A percentile compares a stretch with the other conserved stretches of the same genome.
Conservation (phyloP, 2,113 vertebrate genomes). For the Urocynchramus pylzowi region DNA sequence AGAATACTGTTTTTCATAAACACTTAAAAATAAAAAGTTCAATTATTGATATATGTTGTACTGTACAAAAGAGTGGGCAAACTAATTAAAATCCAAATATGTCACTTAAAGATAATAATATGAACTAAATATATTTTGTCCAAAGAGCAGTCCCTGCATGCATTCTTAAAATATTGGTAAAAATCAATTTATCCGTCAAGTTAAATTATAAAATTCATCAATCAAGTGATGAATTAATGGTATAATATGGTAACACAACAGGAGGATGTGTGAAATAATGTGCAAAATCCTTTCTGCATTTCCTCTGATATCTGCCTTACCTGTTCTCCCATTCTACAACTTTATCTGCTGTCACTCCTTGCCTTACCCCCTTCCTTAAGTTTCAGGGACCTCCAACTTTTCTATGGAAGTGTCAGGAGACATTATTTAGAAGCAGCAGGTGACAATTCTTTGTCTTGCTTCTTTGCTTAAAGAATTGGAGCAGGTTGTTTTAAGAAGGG, state of each 20-base stretch:
- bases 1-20: neutral
- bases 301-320: neutral
- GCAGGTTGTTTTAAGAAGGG: neutral
- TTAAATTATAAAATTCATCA: neutral
- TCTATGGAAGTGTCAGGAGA: neutral
- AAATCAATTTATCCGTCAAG: neutral
- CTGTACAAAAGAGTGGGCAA: neutral
- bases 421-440: neutral
- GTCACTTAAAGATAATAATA: neutral
- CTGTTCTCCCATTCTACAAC: neutral
- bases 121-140: neutral
- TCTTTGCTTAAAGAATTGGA: neutral
- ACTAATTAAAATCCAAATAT: neutral
- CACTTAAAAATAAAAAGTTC: neutral
- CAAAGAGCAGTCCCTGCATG: neutral
- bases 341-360: neutral
- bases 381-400: neutral
- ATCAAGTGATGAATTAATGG: neutral
- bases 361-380: neutral
- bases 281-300: neutral
- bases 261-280: neutral
- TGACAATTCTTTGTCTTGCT: neutral
- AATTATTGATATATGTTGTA: neutral
- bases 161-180: neutral
- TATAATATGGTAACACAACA: neutral